These are phyloP conservation scores for Anolis sagrei DNA, from an alignment of 2,113 vertebrate genomes.

Conservation along the genomic window DNA sequence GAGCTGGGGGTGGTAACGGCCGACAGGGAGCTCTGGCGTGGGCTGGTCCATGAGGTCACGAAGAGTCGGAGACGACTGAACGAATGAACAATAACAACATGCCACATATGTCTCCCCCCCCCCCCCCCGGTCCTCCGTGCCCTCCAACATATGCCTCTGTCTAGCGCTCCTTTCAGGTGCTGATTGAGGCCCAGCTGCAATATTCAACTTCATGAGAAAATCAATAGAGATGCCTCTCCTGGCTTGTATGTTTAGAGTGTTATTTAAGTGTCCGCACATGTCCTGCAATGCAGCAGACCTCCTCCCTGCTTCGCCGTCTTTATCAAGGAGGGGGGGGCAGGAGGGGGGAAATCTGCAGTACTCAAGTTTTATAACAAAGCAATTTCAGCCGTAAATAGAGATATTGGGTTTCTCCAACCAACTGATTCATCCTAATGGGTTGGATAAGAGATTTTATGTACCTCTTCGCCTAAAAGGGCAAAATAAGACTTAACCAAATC, in stretches of 20 bases:
- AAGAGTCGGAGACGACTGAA: too few species aligned
- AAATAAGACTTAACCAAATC: conserved; percentile 2
- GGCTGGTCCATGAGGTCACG: too few species aligned
- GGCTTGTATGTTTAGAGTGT: background rate
- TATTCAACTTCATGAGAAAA: background rate
- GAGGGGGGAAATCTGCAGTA: background rate
- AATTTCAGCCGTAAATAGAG: background rate
- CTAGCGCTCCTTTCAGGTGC: background rate
- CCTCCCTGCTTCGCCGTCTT: background rate
- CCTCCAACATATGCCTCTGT: background rate
- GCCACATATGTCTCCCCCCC: too few species aligned
- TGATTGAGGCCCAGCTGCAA: background rate
- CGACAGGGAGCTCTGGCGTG: too few species aligned
- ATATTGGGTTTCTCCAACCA: background rate
- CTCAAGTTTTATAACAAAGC: conserved; percentile 8
- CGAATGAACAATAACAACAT: too few species aligned
- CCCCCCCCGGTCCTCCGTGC: too few species aligned
- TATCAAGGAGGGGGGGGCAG: background rate
- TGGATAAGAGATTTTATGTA: background rate
- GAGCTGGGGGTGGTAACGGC: too few species aligned
- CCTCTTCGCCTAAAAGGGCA: background rate
- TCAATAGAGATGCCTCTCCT: background rate
- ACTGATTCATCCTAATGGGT: conserved; percentile 10
- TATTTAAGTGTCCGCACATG: background rate
- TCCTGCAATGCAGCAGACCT: background rate